Conservation (phyloP, 2,113 vertebrate genomes). For the Antigone vipio region DNA sequence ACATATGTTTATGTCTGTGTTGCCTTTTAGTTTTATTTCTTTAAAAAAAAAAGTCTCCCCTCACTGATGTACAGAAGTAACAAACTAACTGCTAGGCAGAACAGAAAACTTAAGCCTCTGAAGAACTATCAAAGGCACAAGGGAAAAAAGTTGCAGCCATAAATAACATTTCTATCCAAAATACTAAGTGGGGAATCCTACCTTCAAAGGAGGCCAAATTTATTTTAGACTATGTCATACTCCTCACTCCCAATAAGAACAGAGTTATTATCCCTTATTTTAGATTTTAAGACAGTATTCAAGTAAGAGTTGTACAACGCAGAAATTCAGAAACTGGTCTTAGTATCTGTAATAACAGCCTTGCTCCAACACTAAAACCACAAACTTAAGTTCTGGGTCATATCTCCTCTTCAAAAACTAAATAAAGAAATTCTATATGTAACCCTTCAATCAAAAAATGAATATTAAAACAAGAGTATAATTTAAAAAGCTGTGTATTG, state of each 20-base stretch:
- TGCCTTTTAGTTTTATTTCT: background rate
- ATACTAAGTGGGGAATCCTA: background rate
- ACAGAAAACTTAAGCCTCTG: background rate
- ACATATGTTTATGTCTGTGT: background rate
- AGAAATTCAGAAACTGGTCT: slow-evolving; percentile 10
- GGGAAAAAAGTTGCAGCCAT: background rate
- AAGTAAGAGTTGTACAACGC: background rate
- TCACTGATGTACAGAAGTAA: background rate
- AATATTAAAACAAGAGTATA: slow-evolving; percentile 12
- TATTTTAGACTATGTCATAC: background rate
- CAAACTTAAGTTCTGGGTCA: background rate
- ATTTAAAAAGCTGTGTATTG: slow-evolving; percentile 41
- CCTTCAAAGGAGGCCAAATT: background rate
- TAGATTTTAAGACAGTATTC: background rate
- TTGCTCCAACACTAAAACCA: background rate
- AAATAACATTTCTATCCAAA: background rate
- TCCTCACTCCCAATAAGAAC: background rate
- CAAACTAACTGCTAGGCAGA: background rate
- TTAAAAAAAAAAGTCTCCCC: background rate
- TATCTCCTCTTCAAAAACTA: background rate
- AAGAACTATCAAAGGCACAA: background rate
- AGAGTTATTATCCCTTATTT: background rate
- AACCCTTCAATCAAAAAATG: background rate
- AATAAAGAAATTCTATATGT: background rate
- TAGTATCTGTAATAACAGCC: background rate